Percentiles rank a stretch among this genome's conserved stretches.
Evolutionary conservation across 1,140 invertebrate genomes (phyloP).

Genomic region (Grapholita molesta): DNA sequence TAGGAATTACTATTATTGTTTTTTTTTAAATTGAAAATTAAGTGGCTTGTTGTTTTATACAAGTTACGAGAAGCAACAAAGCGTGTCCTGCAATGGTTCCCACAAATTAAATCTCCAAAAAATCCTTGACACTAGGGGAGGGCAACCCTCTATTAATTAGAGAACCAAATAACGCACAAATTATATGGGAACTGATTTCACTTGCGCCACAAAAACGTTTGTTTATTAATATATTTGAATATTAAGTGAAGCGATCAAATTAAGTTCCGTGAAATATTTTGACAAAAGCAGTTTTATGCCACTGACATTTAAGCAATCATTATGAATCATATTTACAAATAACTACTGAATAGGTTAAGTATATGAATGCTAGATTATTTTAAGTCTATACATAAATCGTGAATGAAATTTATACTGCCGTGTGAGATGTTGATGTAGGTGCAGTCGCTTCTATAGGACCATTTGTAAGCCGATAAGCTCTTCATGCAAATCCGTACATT

Average conservation of each 20-base stretch:
- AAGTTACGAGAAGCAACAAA: constrained; percentile 36
- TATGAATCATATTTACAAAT: not conserved
- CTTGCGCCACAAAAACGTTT: not conserved
- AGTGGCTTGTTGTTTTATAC: constrained; percentile 25
- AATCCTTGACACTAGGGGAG: constrained; percentile 35
- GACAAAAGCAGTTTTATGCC: not conserved
- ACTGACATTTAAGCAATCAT: not conserved
- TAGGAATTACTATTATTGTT: constrained; percentile 15
- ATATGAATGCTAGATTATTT: not conserved
- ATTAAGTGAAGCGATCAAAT: not conserved
- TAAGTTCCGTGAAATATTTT: not conserved
- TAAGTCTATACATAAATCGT: too few relatives aligned
- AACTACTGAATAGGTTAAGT: not conserved
- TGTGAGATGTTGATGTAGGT: too few relatives aligned
- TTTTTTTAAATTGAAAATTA: constrained; percentile 23
- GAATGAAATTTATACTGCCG: too few relatives aligned
- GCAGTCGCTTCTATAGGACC: too few relatives aligned
- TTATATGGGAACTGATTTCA: constrained; percentile 51
- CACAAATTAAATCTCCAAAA: constrained; percentile 54
- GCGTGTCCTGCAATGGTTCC: constrained; percentile 46
- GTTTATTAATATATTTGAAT: constrained; percentile 3
- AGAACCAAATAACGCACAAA: constrained; percentile 58
- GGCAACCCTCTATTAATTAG: constrained; percentile 51
- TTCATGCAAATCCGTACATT: too few relatives aligned
- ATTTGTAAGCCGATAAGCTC: too few relatives aligned